Percentiles rank a stretch among this genome's conserved stretches.
These are phyloP conservation scores for Numenius phaeopus DNA, from an alignment of 2,797 vertebrate genomes.

Conservation along the genomic window DNA sequence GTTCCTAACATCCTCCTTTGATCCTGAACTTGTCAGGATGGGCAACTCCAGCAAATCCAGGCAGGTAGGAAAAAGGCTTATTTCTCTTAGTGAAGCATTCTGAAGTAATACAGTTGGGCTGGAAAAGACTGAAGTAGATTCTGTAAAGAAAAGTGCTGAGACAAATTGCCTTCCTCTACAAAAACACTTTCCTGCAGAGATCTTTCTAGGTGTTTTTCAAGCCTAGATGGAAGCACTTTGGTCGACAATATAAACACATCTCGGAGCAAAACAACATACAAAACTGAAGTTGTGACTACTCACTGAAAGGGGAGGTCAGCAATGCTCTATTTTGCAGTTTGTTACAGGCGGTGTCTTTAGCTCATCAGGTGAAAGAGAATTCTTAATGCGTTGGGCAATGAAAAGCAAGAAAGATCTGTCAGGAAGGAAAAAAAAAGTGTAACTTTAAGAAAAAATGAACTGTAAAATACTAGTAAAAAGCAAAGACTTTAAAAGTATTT, in stretches of 20 bases:
- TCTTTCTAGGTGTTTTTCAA: constrained; percentile 43
- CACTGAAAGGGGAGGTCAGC: constrained; percentile 39
- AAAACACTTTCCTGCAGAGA: constrained; percentile 51
- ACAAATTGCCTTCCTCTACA: constrained; percentile 59
- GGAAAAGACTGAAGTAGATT: constrained; percentile 40
- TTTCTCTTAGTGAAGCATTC: background rate
- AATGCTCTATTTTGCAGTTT: background rate
- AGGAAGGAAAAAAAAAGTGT: background rate
- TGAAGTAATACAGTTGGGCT: background rate
- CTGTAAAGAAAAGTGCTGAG: constrained; percentile 29
- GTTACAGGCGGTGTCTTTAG: background rate
- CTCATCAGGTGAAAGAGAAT: constrained; percentile 10
- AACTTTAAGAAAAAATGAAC: background rate
- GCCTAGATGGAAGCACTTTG: constrained; percentile 28
- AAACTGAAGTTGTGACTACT: constrained; percentile 51
- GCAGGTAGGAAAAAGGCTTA: background rate
- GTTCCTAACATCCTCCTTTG: background rate
- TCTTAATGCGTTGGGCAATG: background rate
- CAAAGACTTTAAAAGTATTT: background rate
- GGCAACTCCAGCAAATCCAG: background rate
- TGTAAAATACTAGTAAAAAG: background rate
- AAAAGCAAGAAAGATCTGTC: constrained; percentile 41
- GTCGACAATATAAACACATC: constrained; percentile 20
- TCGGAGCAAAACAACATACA: background rate
- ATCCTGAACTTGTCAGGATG: background rate